Conservation (phyloP, 2,113 vertebrate genomes). For the Pseudopipra pipra region DNA sequence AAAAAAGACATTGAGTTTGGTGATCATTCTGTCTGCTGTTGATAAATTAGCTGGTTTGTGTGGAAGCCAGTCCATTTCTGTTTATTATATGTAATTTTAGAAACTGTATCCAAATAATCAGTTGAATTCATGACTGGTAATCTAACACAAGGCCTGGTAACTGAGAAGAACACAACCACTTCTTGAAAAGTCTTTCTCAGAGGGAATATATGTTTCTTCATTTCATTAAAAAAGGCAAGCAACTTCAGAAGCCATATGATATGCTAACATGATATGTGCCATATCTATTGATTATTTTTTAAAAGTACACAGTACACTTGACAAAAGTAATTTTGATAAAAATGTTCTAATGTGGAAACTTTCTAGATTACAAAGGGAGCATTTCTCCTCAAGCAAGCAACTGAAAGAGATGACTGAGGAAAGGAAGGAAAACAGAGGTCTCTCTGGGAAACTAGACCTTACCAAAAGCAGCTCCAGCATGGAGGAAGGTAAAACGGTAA, state of each 20-base stretch:
- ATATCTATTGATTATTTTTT: neutral
- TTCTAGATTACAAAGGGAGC: slow-evolving; percentile 79
- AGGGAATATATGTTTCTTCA: neutral
- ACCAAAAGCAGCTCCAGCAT: slow-evolving; percentile 66
- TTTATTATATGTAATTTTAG: neutral
- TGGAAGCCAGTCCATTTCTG: neutral
- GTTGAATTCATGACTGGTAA: neutral
- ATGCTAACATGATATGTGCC: neutral
- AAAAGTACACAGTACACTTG: neutral
- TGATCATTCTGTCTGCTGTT: neutral
- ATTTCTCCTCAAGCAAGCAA: slow-evolving; percentile 61
- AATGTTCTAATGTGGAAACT: slow-evolving; percentile 6
- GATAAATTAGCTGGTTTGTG: neutral
- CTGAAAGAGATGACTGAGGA: slow-evolving; percentile 73
- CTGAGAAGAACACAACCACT: neutral
- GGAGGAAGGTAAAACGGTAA: slow-evolving; percentile 72
- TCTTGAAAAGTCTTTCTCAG: neutral
- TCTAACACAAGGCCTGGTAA: neutral
- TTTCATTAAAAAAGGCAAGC: neutral
- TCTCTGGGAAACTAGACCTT: slow-evolving; percentile 67
- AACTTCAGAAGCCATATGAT: neutral
- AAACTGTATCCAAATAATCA: neutral
- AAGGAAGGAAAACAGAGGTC: slow-evolving; percentile 69
- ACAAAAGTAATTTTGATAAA: slow-evolving; percentile 30
- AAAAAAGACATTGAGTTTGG: neutral